A percentile compares a stretch with the other conserved stretches of the same genome.
phyloP scores from a whole-genome alignment of 92 coral and sea anemone genomes.

The Heteractis magnifica region DNA sequence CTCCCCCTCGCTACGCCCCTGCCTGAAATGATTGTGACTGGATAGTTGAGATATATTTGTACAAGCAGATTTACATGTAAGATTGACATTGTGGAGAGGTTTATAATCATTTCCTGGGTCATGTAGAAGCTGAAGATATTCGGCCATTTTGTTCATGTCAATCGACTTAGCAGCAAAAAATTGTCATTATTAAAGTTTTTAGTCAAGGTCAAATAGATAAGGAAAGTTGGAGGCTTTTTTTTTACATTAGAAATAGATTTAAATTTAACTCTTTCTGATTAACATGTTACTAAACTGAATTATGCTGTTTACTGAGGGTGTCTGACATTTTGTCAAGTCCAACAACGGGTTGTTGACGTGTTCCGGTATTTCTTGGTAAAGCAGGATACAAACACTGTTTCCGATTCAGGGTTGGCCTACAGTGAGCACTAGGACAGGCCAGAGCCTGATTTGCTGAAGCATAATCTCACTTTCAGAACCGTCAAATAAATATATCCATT shows the following conservation, averaged over 20 bases:
- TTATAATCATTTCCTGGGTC: not conserved
- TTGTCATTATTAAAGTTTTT: no score
- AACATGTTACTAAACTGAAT: not conserved
- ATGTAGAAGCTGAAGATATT: not conserved
- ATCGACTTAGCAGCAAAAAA: not conserved
- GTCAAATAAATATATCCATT: not conserved
- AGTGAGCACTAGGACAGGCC: not conserved
- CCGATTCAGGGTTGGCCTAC: not conserved
- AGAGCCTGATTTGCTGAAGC: conserved; percentile 10
- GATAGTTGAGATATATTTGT: no score
- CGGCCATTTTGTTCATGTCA: not conserved
- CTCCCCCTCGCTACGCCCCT: no score
- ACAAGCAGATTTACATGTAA: no score
- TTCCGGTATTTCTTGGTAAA: conserved; percentile 27
- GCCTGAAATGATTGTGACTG: no score
- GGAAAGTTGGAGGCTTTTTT: no score
- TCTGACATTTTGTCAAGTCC: conserved; percentile 10
- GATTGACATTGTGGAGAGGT: not conserved
- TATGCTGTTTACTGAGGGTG: not conserved
- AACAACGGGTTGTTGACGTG: conserved; percentile 12
- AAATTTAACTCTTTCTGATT: not conserved
- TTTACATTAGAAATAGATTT: no score
- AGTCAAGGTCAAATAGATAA: no score
- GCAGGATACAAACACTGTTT: not conserved
- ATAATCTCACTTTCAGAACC: conserved; percentile 16